A percentile compares a stretch with the other conserved stretches of the same genome.
These are phyloP conservation scores for Chamaetylas fuelleborni DNA, from an alignment of 2,113 vertebrate genomes.

Conservation along the genomic window DNA sequence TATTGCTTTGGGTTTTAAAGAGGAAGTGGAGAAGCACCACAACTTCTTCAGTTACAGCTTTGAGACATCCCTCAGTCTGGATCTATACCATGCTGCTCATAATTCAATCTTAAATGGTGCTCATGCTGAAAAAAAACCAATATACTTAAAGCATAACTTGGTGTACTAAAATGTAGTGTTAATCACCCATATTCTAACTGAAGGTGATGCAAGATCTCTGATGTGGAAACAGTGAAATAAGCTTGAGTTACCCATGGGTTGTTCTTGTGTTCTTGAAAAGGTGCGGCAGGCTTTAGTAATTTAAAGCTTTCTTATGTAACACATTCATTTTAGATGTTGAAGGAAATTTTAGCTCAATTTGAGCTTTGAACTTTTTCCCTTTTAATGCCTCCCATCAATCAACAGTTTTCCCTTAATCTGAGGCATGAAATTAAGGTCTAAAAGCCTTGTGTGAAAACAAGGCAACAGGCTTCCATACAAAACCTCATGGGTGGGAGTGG, in stretches of 20 bases:
- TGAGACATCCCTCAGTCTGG: background rate
- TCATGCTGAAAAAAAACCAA: background rate
- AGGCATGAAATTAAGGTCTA: background rate
- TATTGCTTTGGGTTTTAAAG: background rate
- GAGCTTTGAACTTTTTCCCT: background rate
- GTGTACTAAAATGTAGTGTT: background rate
- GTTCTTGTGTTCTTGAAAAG: background rate
- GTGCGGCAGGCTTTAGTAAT: background rate
- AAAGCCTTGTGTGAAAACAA: background rate
- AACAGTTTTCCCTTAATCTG: background rate
- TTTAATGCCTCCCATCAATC: background rate
- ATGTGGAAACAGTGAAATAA: background rate
- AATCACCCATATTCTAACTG: background rate
- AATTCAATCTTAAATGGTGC: background rate
- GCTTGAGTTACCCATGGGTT: background rate
- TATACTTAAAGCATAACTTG: background rate
- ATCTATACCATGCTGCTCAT: background rate
- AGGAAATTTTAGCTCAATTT: background rate
- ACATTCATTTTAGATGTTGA: rapidly evolving
- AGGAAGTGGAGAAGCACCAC: background rate
- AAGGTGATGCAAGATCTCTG: background rate
- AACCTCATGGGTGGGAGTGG: background rate
- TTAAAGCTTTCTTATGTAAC: background rate
- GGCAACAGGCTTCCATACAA: background rate
- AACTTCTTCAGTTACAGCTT: background rate